phyloP scores from a whole-genome alignment of 1,140 invertebrate species.

The Holotrichia oblita region DNA sequence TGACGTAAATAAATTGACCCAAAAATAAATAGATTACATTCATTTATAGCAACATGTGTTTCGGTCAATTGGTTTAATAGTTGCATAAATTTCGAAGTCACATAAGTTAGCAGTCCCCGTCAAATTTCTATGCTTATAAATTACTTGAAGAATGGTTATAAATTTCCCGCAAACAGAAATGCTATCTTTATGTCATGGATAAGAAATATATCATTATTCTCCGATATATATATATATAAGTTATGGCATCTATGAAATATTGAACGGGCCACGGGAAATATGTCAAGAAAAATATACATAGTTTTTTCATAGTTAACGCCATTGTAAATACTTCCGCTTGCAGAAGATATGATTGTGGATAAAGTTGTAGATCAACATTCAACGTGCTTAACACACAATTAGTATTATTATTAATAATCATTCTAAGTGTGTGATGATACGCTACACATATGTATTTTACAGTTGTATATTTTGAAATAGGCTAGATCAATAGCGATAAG shows the following conservation, averaged over 20 bases:
- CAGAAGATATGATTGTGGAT: too few relatives aligned
- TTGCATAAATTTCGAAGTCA: constrained; percentile 19
- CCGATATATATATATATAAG: background rate
- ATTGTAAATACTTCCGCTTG: too few relatives aligned
- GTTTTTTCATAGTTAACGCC: too few relatives aligned
- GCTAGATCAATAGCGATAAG: too few relatives aligned
- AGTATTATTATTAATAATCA: too few relatives aligned
- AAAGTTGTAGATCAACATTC: too few relatives aligned
- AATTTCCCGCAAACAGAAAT: background rate
- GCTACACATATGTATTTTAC: too few relatives aligned
- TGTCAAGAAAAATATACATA: too few relatives aligned
- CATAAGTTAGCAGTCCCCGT: background rate
- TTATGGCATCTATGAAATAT: background rate
- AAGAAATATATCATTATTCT: constrained; percentile 4
- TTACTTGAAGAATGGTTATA: constrained; percentile 15
- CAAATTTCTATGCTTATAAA: constrained; percentile 6
- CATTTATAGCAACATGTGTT: background rate
- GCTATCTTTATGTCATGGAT: background rate
- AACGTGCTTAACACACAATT: too few relatives aligned
- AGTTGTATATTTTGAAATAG: too few relatives aligned
- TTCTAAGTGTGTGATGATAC: too few relatives aligned
- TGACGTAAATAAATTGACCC: background rate
- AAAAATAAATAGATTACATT: background rate
- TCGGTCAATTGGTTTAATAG: constrained; percentile 15
- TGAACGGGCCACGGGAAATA: background rate